A percentile compares a stretch with the other conserved stretches of the same genome.
phyloP scores from a whole-genome alignment of 2,888 invertebrate genomes.

The Dascillus cervinus region DNA sequence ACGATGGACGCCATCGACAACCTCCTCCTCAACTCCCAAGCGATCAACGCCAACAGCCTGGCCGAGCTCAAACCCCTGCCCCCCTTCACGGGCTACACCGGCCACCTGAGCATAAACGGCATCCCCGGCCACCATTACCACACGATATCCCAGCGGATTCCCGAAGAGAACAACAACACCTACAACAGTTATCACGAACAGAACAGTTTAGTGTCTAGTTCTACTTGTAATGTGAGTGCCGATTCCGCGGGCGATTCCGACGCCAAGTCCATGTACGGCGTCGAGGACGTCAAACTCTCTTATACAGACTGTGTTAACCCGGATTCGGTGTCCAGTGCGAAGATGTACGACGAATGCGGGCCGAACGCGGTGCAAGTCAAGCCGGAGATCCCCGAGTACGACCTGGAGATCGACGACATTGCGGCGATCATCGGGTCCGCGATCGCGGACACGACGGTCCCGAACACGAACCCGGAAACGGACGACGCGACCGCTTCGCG shows the following conservation, averaged over 20 bases:
- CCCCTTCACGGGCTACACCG: conserved; percentile 80
- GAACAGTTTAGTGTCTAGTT: conserved; percentile 62
- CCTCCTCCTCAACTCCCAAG: conserved; percentile 48
- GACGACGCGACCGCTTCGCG: conserved; percentile 68
- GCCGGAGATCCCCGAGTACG: conserved; percentile 52
- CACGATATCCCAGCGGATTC: conserved; percentile 69
- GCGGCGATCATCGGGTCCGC: conserved; percentile 84
- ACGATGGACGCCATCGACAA: conserved; percentile 66
- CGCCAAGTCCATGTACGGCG: conserved; percentile 43
- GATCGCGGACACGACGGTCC: conserved; percentile 81
- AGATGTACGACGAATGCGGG: conserved; percentile 48
- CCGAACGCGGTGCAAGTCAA: conserved; percentile 46
- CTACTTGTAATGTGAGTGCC: conserved; percentile 54
- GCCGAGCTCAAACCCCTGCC: conserved; percentile 81
- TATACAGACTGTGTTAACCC: conserved; percentile 45
- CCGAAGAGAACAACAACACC: conserved; percentile 65
- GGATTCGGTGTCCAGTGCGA: conserved; percentile 51
- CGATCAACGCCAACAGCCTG: conserved; percentile 57
- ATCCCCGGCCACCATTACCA: conserved; percentile 84
- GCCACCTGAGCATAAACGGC: conserved; percentile 79
- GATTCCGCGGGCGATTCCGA: conserved; percentile 53
- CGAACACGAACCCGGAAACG: conserved; percentile 49
- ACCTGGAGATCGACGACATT: conserved; percentile 74
- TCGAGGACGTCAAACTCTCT: conserved; percentile 42
- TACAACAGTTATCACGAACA: conserved; percentile 53